Conservation (phyloP, 1,140 invertebrate species). For the Globodera ellingtonae region DNA sequence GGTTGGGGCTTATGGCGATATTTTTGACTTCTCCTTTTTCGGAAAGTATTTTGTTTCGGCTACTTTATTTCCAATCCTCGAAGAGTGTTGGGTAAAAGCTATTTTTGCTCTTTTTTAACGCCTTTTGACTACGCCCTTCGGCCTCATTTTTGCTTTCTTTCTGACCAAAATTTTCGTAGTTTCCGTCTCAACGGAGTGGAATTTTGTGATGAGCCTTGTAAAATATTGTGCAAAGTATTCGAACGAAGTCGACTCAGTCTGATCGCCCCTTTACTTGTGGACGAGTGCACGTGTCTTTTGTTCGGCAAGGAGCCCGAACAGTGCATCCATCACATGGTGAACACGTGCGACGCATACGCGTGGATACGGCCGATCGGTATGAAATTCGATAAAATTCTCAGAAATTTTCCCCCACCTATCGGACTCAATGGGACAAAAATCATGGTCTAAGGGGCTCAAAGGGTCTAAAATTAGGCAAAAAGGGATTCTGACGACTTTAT, state of each 20-base stretch:
- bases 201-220: slow-evolving; percentile 9
- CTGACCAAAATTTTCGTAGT: not conserved
- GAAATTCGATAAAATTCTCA: not conserved
- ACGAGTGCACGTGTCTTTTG: slow-evolving; percentile 21
- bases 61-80: too few species aligned
- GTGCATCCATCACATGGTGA: not conserved
- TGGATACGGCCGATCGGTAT: slow-evolving; percentile 26
- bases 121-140: too few species aligned
- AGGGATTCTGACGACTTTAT: not conserved
- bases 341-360: not conserved
- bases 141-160: not conserved
- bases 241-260: not conserved
- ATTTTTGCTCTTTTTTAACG: too few species aligned
- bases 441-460: not conserved
- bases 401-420: not conserved
- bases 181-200: slow-evolving; percentile 27
- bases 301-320: slow-evolving; percentile 20
- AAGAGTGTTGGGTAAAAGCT: too few species aligned
- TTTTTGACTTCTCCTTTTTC: too few species aligned
- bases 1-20: too few species aligned
- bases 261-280: slow-evolving; percentile 3
- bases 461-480: not conserved
- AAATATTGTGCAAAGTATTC: slow-evolving; percentile 29
- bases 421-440: not conserved
- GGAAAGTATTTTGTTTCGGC: too few species aligned